Evolutionary conservation across 2,888 invertebrate species (phyloP), one percentile per base, ranked within the genome.

Genomic region (Brachynemurus nebulosus): DNA sequence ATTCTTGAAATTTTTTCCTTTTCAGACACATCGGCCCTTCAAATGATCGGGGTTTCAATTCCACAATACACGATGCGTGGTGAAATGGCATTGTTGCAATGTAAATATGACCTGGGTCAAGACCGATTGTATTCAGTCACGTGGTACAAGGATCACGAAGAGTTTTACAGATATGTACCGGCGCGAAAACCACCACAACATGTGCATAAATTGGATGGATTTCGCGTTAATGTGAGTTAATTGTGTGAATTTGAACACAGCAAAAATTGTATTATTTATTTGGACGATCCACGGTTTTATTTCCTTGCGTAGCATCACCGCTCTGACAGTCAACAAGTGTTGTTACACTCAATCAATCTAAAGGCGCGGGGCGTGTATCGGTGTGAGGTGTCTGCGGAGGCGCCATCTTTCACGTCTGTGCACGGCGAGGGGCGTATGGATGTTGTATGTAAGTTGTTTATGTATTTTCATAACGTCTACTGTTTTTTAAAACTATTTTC

Each of bases 301-400:
- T n/a, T n/a, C n/a, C n/a, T n/a, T n/a, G n/a, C n/a, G n/a, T n/a
- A 68, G 68, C 57, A 57, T 40, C 55, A 57, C 43, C 56, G 55
- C 16, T 67, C 67, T 14, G 59, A 64, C 49, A 54, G 56, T 40
- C 55, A 60, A 44, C 53, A 55, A 47, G 65, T 68, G 18, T 52
- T 55, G 8, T 55, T 69, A 38, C 58, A 60, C 37, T 55, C 55
- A 40, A 62, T 65, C 7, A 61, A 56, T 25, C 56, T 67, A 42
- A 57, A 61, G 47, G 62, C 65, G 20, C 64, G 63, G 37, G 70
- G 69, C 9, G 52, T 58, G 23, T 70, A 69, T 58, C 59, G 63
- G 39, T 70, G 70, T 50, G 70, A 70, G 54, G 69, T 71, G 35
- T 69, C 66, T 25, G 68, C 65, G 1, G 70, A 71, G 51, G 66